phyloP scores from a whole-genome alignment of 2,888 invertebrate genomes.

The Heterodera filipjevi region DNA sequence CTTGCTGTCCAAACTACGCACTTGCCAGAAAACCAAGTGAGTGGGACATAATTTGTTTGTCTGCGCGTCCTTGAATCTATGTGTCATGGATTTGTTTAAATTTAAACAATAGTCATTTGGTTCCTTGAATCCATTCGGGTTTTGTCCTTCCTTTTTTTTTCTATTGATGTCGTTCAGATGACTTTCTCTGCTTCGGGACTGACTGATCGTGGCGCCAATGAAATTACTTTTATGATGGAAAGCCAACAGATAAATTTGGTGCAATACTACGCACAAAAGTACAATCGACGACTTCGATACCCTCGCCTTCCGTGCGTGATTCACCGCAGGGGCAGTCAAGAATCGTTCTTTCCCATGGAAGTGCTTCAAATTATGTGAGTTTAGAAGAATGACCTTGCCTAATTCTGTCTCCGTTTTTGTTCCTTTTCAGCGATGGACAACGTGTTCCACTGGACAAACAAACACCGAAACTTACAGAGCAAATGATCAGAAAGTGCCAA shows the following conservation, averaged over 20 bases:
- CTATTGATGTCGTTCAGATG: constrained; percentile 6
- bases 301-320: constrained; percentile 38
- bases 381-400: too few relatives aligned
- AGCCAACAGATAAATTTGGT: constrained; percentile 25
- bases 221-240: constrained; percentile 21
- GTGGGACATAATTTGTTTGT: too few relatives aligned
- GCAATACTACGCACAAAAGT: constrained; percentile 27
- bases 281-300: constrained; percentile 27
- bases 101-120: too few relatives aligned
- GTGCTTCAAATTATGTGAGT: constrained; percentile 32
- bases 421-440: constrained; percentile 34
- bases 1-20: constrained; percentile 13
- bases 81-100: too few relatives aligned
- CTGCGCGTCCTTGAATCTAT: too few relatives aligned
- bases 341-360: constrained; percentile 39
- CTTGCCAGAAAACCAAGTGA: constrained; percentile 1
- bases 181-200: constrained; percentile 26
- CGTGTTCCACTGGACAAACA: constrained; percentile 39
- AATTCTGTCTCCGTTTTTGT: too few relatives aligned
- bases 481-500: constrained; percentile 38
- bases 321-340: constrained; percentile 22
- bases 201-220: constrained; percentile 19
- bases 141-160: background rate
- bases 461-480: constrained; percentile 36
- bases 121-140: too few relatives aligned